Percentiles rank a stretch among this genome's conserved stretches.
phyloP scores from a whole-genome alignment of 2,888 invertebrate species.

The Microctonus hyperodae region DNA sequence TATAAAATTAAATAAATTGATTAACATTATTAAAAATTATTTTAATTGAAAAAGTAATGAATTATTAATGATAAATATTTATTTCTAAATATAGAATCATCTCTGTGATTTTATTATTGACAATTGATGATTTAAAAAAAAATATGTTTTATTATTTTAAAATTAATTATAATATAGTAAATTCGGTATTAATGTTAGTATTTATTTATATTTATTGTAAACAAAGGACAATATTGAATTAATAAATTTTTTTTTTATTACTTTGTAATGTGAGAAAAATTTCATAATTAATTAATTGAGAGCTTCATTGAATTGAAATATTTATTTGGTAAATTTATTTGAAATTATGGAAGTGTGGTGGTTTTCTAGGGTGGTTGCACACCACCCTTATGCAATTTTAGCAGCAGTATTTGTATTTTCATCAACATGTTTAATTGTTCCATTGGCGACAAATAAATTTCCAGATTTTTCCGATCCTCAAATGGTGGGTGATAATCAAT shows the following conservation, averaged over 20 bases:
- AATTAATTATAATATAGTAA: not conserved
- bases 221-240: not conserved
- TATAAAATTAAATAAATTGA: not conserved
- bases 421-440: constrained; percentile 72
- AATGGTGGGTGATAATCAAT: constrained; percentile 66
- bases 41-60: too few relatives aligned
- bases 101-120: not conserved
- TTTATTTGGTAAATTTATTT: not conserved
- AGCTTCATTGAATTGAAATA: not conserved
- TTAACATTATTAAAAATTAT: not conserved
- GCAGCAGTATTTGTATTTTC: constrained; percentile 71
- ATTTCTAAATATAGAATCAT: not conserved
- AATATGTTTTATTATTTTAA: not conserved
- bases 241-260: not conserved
- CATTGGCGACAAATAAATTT: constrained; percentile 69
- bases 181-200: not conserved
- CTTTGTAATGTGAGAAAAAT: not conserved
- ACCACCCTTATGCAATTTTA: constrained; percentile 73
- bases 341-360: constrained; percentile 57
- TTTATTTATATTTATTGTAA: not conserved
- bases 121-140: not conserved
- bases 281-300: not conserved
- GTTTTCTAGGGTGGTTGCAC: constrained; percentile 73
- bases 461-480: constrained; percentile 90
- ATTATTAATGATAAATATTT: not conserved